These are phyloP conservation scores for Drosophila asahinai DNA, from an alignment of 1,140 invertebrate species.

Conservation along the genomic window DNA sequence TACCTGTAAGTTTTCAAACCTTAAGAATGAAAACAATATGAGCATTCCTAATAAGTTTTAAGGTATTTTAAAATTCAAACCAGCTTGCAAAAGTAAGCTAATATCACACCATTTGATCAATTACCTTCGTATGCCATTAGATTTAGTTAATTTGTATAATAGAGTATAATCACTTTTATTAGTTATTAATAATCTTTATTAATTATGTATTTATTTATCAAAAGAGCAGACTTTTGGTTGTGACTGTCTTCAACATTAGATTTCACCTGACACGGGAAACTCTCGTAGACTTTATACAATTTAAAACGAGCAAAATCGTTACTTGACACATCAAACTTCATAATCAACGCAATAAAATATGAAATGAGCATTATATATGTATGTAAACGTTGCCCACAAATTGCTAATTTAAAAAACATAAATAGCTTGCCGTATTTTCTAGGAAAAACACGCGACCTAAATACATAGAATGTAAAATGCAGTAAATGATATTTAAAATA, in stretches of 20 bases:
- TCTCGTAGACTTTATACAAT: conserved; percentile 71
- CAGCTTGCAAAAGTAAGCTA: neutral
- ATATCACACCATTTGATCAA: neutral
- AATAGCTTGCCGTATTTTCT: conserved; percentile 40
- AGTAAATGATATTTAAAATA: conserved; percentile 48
- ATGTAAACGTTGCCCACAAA: conserved; percentile 12
- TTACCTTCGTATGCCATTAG: no score
- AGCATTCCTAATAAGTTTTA: no score
- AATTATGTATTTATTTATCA: conserved; percentile 64
- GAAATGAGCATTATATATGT: conserved; percentile 22
- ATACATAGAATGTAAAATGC: conserved; percentile 52
- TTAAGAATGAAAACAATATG: no score
- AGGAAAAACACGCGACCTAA: conserved; percentile 33
- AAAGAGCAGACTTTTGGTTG: conserved; percentile 72
- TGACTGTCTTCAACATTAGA: conserved; percentile 61
- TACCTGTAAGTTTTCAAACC: no score
- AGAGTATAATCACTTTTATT: neutral
- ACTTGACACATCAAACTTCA: conserved; percentile 50
- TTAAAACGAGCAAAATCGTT: conserved; percentile 50
- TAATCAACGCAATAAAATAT: conserved; percentile 41
- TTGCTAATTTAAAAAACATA: conserved; percentile 37
- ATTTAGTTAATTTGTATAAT: no score
- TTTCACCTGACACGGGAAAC: conserved; percentile 57
- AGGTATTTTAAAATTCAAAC: no score
- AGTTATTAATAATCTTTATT: conserved; percentile 64